Evolutionary conservation across 2,888 invertebrate genomes (phyloP).

Genomic region (Neoascia interrupta): DNA sequence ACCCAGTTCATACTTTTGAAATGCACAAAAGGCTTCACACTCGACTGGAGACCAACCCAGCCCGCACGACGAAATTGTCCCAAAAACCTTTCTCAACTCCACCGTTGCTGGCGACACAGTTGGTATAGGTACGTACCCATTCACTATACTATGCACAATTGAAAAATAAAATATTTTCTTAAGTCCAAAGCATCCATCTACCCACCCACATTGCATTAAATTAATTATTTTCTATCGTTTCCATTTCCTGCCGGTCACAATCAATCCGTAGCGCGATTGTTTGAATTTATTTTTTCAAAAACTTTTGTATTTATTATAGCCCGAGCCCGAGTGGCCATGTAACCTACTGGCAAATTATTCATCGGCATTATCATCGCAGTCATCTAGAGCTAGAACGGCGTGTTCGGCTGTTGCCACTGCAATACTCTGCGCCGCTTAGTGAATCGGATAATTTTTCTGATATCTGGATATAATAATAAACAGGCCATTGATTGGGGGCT

Average conservation of each 20-base stretch:
- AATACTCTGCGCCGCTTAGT: constrained; percentile 28
- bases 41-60: constrained; percentile 64
- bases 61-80: constrained; percentile 27
- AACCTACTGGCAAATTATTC: constrained; percentile 68
- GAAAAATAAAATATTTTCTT: constrained; percentile 52
- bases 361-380: constrained; percentile 62
- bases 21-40: constrained; percentile 67
- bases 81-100: constrained; percentile 29
- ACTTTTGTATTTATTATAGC: constrained; percentile 53
- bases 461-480: constrained; percentile 66
- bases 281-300: constrained; percentile 61
- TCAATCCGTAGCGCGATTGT: constrained; percentile 32
- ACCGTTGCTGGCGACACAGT: too few species aligned
- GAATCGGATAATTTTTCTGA: constrained; percentile 67
- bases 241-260: constrained; percentile 60
- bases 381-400: constrained; percentile 49
- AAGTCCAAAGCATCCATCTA: constrained; percentile 41
- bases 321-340: constrained; percentile 47
- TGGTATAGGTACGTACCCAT: too few species aligned
- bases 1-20: constrained; percentile 42
- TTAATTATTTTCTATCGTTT: constrained; percentile 70
- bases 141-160: not conserved
- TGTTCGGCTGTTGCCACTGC: not conserved
- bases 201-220: constrained; percentile 64
- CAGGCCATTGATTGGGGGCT: constrained; percentile 62